Evolutionary conservation across 92 coral and sea anemone genomes (phyloP).

Genomic region (Porites rus): DNA sequence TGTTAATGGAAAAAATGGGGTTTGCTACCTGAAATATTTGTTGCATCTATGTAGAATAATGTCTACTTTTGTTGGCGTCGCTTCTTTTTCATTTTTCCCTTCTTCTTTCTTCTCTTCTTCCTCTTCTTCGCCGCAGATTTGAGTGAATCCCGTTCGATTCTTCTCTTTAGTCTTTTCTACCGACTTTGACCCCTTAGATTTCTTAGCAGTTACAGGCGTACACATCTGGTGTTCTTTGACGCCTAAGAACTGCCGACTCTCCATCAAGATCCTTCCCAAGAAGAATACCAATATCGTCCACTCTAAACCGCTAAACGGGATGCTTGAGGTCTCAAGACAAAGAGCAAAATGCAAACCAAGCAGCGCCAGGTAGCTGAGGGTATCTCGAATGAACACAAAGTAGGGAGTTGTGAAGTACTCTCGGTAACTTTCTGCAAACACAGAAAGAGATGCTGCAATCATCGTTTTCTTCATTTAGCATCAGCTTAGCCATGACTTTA

Average conservation of each 20-base stretch:
- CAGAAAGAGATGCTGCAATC: neutral
- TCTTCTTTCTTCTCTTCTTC: no score
- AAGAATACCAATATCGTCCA: constrained; percentile 8
- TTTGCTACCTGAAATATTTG: no score
- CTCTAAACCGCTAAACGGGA: neutral
- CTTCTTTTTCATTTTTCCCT: no score
- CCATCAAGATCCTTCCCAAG: constrained; percentile 1
- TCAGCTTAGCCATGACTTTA: neutral
- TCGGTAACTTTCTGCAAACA: neutral
- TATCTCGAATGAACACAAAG: constrained; percentile 12
- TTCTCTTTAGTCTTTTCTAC: no score
- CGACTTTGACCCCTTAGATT: neutral
- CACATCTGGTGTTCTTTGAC: neutral
- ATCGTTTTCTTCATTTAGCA: neutral
- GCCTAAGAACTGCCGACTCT: neutral
- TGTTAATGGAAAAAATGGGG: no score
- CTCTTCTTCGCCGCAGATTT: no score
- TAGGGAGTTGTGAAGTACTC: constrained; percentile 28
- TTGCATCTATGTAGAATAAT: no score
- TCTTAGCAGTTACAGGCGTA: neutral
- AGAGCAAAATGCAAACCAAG: constrained; percentile 17
- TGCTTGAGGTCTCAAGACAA: constrained; percentile 8
- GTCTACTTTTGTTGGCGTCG: no score
- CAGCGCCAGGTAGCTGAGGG: constrained; percentile 17
- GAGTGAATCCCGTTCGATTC: no score